Evolutionary conservation across 92 coral and sea anemone species (phyloP).

Genomic region (Blastomussa wellsi): DNA sequence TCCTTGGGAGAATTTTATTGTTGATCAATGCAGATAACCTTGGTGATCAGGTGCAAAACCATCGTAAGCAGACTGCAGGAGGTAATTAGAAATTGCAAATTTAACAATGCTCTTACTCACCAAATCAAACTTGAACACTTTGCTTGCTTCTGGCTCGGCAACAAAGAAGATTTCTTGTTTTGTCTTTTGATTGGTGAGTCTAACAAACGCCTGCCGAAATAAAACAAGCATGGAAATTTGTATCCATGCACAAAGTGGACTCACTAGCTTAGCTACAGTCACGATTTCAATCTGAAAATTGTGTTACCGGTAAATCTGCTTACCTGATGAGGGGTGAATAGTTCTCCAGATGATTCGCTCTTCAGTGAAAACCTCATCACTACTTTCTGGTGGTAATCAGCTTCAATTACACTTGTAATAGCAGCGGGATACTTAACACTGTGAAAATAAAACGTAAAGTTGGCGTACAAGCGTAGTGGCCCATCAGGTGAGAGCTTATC

Average conservation of each 20-base stretch:
- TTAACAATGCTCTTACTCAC: constrained; percentile 52
- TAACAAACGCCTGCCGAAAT: constrained; percentile 74
- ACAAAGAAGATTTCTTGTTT: constrained; percentile 96
- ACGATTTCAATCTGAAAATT: neutral
- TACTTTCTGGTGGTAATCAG: constrained; percentile 92
- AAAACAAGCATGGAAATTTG: neutral
- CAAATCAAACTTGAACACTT: constrained; percentile 91
- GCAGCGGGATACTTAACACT: constrained; percentile 80
- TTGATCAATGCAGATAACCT: neutral
- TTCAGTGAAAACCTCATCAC: constrained; percentile 88
- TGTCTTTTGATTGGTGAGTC: constrained; percentile 85
- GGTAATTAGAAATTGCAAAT: neutral
- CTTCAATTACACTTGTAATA: constrained; percentile 68
- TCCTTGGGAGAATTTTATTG: neutral
- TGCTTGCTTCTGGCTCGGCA: constrained; percentile 92
- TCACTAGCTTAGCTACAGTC: neutral
- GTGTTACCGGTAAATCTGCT: neutral
- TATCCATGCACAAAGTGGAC: neutral
- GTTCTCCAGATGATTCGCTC: constrained; percentile 75
- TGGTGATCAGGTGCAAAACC: neutral
- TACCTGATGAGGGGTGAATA: constrained; percentile 95
- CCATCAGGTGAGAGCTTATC: too few species aligned
- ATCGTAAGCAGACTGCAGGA: neutral
- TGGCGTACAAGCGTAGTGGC: too few species aligned
- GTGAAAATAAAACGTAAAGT: neutral